Evolutionary conservation across 2,888 invertebrate genomes (phyloP), one percentile per base, ranked within the genome.

Genomic region (Gymnocheta viridis): DNA sequence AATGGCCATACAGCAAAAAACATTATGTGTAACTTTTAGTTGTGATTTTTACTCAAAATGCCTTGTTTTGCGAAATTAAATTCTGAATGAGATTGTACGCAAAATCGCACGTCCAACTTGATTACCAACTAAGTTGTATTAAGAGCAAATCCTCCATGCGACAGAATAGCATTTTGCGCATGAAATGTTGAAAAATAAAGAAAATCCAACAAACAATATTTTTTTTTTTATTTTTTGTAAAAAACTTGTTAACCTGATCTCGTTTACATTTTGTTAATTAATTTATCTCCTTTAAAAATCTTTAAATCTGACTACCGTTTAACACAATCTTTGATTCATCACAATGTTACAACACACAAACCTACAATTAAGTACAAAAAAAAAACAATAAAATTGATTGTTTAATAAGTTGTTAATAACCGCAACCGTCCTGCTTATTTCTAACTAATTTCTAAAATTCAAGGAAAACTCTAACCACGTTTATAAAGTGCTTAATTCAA

Each of bases 381-480:
- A 70, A 64, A 32, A 64, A n/a, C 54, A 32, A 62, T 35, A 41
- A 60, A 70, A 78, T 62, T 70, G 70, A 78, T 79, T 62, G 35
- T 44, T 80, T 67, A 80, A 67, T 80, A 73, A 73, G 66, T 80
- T 73, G 56, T 66, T 76, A 47, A 74, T 51, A 51, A 41, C 77
- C 62, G 54, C 82, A 82, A 49, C 56, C 58, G 7, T 77, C 72
- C 72, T 60, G 14, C 10, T 60, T 56, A 66, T 67, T 79, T 66
- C 17, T 32, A 62, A 41, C n/a, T 62, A 73, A 80, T 73, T 41
- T 77, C 41, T 49, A 76, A 77, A 58, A 77, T 77, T 82, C 82
- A 82, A 77, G 76, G 70, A 77, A 82, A 81, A 70, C n/a, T 44
- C 4, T 72, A 66, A 47, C 56, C 56, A 58, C 47, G 72, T 12